A percentile compares a stretch with the other conserved stretches of the same genome.
These are phyloP conservation scores for Malurus alboscapulatus DNA, from an alignment of 2,113 vertebrate genomes.

Conservation along the genomic window DNA sequence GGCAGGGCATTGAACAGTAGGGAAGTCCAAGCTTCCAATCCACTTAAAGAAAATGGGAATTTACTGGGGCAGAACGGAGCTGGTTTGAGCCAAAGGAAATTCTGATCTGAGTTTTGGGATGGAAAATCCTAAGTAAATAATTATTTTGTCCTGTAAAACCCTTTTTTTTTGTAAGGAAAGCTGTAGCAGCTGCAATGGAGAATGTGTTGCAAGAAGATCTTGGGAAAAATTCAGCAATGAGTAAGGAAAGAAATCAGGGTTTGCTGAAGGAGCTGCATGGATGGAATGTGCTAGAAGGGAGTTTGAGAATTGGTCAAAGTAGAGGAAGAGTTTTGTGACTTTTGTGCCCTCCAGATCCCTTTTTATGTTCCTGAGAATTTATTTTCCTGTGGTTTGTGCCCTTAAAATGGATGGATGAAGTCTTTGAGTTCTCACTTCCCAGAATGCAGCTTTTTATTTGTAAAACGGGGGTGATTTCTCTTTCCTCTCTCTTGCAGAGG, in stretches of 20 bases:
- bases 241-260: not conserved
- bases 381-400: not conserved
- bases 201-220: not conserved
- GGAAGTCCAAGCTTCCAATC: not conserved
- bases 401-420: not conserved
- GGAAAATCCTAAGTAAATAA: not conserved
- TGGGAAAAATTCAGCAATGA: not conserved
- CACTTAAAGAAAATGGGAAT: slow-evolving; percentile 27
- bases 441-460: not conserved
- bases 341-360: not conserved
- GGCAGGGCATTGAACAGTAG: not conserved
- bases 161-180: not conserved
- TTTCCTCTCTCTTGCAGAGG: not conserved
- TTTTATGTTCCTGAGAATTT: not conserved
- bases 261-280: not conserved
- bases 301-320: not conserved
- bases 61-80: not conserved
- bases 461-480: not conserved
- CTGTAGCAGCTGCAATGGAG: not conserved
- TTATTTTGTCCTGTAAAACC: not conserved
- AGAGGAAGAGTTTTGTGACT: not conserved
- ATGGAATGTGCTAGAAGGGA: not conserved
- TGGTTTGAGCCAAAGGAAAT: not conserved
- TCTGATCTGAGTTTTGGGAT: not conserved
- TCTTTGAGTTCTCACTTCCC: not conserved